Evolutionary conservation across 2,113 vertebrate species (phyloP).

Genomic region (Thamnophis sirtalis): DNA sequence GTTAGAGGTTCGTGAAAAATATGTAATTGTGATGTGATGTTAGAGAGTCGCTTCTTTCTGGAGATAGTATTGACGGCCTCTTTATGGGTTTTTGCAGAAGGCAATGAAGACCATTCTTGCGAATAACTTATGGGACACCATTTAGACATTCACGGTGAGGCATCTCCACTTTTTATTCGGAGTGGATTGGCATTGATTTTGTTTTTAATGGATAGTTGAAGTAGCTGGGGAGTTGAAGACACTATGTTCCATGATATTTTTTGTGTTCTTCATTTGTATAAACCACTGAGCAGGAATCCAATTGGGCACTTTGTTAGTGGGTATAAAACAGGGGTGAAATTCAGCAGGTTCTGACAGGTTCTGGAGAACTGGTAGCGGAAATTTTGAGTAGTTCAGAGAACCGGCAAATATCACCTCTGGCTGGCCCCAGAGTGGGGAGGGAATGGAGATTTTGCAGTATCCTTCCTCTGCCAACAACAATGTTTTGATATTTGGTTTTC

Average conservation of each 20-base stretch:
- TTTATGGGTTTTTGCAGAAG: background rate
- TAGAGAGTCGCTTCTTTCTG: background rate
- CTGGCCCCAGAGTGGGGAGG: too few relatives aligned
- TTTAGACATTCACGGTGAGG: background rate
- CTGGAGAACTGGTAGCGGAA: too few relatives aligned
- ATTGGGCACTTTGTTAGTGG: too few relatives aligned
- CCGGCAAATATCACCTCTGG: too few relatives aligned
- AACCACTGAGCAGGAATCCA: too few relatives aligned
- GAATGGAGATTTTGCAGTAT: too few relatives aligned
- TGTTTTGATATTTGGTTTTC: background rate
- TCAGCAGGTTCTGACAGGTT: too few relatives aligned
- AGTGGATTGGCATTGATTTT: background rate
- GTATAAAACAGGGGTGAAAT: too few relatives aligned
- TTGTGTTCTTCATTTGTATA: too few relatives aligned
- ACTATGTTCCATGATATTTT: background rate
- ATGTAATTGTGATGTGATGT: background rate
- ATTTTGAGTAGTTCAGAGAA: too few relatives aligned
- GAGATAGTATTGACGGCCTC: background rate
- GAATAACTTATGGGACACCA: background rate
- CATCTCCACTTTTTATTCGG: background rate
- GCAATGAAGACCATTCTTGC: background rate
- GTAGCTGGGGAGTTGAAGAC: background rate
- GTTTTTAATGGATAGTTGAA: background rate
- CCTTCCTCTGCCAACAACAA: background rate
- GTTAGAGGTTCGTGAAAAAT: background rate